These are phyloP conservation scores for Podarcis lilfordi DNA, from an alignment of 2,797 vertebrate genomes.

Conservation along the genomic window DNA sequence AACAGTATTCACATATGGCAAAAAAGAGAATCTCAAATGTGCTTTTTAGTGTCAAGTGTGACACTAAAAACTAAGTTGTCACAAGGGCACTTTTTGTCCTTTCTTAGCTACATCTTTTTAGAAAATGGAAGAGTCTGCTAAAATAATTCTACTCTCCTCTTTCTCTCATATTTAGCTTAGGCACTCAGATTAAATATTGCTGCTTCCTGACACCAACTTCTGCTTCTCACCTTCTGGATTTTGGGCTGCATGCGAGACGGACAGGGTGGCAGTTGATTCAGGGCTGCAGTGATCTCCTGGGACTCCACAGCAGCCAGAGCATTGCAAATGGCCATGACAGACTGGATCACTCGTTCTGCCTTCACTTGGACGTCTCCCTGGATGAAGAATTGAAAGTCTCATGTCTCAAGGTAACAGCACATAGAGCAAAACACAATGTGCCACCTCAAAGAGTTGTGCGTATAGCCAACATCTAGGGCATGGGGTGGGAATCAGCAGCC, in stretches of 20 bases:
- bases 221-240: conserved; percentile 86
- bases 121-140: too few species aligned
- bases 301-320: conserved; percentile 91
- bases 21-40: not conserved
- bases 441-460: not conserved
- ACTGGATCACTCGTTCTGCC: conserved; percentile 93
- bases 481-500: too few species aligned
- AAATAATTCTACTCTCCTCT: not conserved
- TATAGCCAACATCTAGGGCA: not conserved
- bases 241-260: conserved; percentile 93
- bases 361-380: conserved; percentile 87
- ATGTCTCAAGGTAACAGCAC: accelerated
- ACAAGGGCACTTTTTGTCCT: not conserved
- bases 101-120: not conserved
- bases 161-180: not conserved
- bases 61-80: not conserved
- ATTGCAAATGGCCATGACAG: conserved; percentile 93
- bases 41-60: not conserved
- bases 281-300: conserved; percentile 88
- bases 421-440: not conserved
- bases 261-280: conserved; percentile 93
- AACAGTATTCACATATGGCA: not conserved
- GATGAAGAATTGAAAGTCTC: not conserved
- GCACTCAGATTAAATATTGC: not conserved
- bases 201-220: not conserved